Base-by-base conservation (phyloP, 2,888 invertebrate species). In the Beris morrisii region DNA sequence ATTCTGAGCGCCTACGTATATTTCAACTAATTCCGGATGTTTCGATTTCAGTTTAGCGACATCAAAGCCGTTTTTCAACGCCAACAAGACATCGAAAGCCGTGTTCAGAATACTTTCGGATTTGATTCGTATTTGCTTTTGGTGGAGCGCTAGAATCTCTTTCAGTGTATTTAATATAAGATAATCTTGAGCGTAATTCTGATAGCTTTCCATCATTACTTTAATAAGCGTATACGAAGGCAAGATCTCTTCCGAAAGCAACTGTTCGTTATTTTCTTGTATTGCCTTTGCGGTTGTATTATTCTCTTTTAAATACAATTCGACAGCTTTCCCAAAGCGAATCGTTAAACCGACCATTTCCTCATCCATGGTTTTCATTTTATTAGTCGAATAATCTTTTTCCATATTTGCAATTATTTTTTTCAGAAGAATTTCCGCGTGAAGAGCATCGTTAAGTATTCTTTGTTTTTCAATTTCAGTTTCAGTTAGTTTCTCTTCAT, bases 21-120 rank as follows among this genome's bases (percentile, higher is more conserved):
- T 52, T 22, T 50, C 50, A 6, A 61, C 22, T 50, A 61, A 6
- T 22, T 52, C 38, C 6, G 61, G 61, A 38, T 22, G 15, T 15
- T 13, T 61, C 5, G 7, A 38, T 38, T 32, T 22, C 4, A 61
- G n/a, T 2, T 28, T 11, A 5, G 32, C 6, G 13, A 50, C 52
- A 38, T 32, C 13, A 1, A n/a, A 11, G 5, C 61, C 61, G 9
- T 1, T 4, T 11, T 32, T 50, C n/a, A 61, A 38, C 11, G 52
- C 50, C 12, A 38, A 4, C 11, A 61, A 22, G 1, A 52, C 38
- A 2, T 61, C 11, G 2, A 11, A 12, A 22, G 52, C 61, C 11
- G 48, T 3, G 13, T 61, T 50, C 2, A 38, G 22, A 38, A 61
- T 38, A 52, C 50, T 61, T 22, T 50, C 13, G 1, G 52, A 38